Evolutionary conservation across 2,888 invertebrate species (phyloP).

Genomic region (Drosophila meridionalis): DNA sequence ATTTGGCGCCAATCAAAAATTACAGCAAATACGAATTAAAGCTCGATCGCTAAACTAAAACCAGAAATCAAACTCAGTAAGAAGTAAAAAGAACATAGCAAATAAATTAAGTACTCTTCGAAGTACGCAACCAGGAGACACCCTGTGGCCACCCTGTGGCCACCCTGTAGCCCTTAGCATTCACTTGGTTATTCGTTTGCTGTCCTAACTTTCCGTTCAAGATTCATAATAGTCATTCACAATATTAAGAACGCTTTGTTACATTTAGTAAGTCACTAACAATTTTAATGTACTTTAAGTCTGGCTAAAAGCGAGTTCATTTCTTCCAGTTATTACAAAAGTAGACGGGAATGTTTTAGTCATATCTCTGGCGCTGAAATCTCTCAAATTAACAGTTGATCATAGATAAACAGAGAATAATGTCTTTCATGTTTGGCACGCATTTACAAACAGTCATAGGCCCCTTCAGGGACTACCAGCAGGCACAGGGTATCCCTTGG

Average conservation of each 20-base stretch:
- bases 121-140: neutral
- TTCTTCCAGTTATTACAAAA: too few relatives aligned
- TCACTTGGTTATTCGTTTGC: too few relatives aligned
- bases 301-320: too few relatives aligned
- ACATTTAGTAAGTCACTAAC: neutral
- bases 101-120: neutral
- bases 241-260: neutral
- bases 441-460: neutral
- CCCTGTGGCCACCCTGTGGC: neutral
- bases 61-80: conserved; percentile 40
- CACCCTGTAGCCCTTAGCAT: neutral
- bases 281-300: too few relatives aligned
- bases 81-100: neutral
- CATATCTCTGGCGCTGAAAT: too few relatives aligned
- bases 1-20: conserved; percentile 53
- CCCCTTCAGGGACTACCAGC: neutral
- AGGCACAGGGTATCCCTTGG: neutral
- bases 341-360: too few relatives aligned
- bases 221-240: neutral
- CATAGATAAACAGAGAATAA: too few relatives aligned
- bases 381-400: too few relatives aligned
- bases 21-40: conserved; percentile 45
- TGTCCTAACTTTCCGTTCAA: neutral
- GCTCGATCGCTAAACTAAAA: conserved; percentile 27
- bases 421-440: neutral